A percentile compares a stretch with the other conserved stretches of the same genome.
phyloP scores from a whole-genome alignment of 2,113 vertebrate species.

The Theristicus caerulescens region DNA sequence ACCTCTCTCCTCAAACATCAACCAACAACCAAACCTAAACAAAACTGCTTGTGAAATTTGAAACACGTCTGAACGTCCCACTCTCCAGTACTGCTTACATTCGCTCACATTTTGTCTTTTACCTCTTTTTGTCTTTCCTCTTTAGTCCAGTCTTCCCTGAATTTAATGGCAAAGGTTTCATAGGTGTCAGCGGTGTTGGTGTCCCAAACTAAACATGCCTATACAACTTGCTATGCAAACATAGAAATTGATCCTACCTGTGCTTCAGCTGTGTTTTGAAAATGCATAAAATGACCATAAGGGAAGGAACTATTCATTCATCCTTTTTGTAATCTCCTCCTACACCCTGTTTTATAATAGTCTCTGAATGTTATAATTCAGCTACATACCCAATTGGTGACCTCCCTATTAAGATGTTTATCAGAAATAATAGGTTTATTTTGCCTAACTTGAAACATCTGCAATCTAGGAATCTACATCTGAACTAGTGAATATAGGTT shows the following conservation, averaged over 20 bases:
- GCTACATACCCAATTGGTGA: not conserved
- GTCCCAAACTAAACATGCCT: not conserved
- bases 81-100: not conserved
- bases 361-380: not conserved
- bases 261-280: not conserved
- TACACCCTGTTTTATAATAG: not conserved
- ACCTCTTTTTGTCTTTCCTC: not conserved
- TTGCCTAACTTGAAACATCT: not conserved
- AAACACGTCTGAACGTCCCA: not conserved
- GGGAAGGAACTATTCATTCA: not conserved
- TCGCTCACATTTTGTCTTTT: not conserved
- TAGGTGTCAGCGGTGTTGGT: not conserved
- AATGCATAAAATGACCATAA: not conserved
- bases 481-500: not conserved
- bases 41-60: not conserved
- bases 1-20: not conserved
- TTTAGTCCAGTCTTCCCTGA: not conserved
- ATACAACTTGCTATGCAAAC: accelerated
- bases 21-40: not conserved
- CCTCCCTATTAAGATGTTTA: not conserved
- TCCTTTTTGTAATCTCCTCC: not conserved
- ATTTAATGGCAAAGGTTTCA: not conserved
- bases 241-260: not conserved
- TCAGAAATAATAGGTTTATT: not conserved
- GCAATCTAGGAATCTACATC: not conserved